Conservation (phyloP, 2,888 invertebrate species). For the Tiliacea citrago region DNA sequence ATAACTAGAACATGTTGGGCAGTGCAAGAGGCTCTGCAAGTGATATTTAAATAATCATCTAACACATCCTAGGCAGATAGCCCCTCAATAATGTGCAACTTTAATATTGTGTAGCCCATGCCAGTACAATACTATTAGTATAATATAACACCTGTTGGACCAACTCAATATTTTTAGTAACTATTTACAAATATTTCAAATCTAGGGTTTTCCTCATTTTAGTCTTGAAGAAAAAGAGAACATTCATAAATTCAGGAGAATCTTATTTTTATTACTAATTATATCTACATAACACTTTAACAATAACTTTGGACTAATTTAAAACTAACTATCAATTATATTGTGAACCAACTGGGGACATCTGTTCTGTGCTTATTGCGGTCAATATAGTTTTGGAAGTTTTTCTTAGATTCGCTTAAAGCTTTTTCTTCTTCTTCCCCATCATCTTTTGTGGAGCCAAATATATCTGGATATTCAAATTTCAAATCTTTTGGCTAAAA, state of each 20-base stretch:
- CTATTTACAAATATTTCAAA: not conserved
- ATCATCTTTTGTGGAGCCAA: slow-evolving; percentile 89
- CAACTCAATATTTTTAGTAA: not conserved
- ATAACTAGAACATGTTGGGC: not conserved
- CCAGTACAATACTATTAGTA: not conserved
- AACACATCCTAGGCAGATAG: not conserved
- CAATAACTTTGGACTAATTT: slow-evolving; percentile 44
- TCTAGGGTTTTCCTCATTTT: not conserved
- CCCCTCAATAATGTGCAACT: not conserved
- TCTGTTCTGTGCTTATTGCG: slow-evolving; percentile 93
- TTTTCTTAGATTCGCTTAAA: slow-evolving; percentile 91
- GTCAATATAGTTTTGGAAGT: slow-evolving; percentile 91
- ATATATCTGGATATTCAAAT: slow-evolving; percentile 95
- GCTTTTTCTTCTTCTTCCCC: slow-evolving; percentile 91
- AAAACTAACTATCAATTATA: slow-evolving; percentile 80
- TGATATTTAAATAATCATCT: not conserved
- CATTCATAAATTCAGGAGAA: slow-evolving; percentile 10
- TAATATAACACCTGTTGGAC: not conserved
- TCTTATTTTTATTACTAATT: slow-evolving; percentile 43
- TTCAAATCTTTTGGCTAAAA: slow-evolving; percentile 93
- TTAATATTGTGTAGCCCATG: not conserved
- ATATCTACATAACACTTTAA: slow-evolving; percentile 36
- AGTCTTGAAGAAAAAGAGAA: not conserved
- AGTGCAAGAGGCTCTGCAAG: not conserved
- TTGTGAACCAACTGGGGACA: slow-evolving; percentile 95